phyloP scores from a whole-genome alignment of 2,113 vertebrate species.

The Gymnocephalus cernua region DNA sequence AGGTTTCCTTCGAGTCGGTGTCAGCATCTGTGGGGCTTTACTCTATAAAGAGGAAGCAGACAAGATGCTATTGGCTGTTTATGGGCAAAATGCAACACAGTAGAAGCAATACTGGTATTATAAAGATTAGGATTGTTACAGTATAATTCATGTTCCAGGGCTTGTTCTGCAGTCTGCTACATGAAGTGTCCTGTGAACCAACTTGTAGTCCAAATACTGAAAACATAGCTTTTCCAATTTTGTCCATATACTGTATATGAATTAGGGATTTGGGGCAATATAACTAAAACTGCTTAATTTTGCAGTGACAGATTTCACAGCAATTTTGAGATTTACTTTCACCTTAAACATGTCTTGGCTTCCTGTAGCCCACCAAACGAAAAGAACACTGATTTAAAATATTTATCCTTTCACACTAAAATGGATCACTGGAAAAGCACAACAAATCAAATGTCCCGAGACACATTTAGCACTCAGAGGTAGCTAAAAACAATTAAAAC shows the following conservation, averaged over 20 bases:
- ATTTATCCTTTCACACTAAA: slow-evolving; percentile 20
- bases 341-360: neutral
- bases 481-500: neutral
- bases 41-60: slow-evolving; percentile 71
- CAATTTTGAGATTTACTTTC: neutral
- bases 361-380: neutral
- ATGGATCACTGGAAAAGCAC: neutral
- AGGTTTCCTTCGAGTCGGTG: slow-evolving; percentile 89
- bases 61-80: neutral
- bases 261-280: neutral
- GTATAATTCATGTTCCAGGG: neutral
- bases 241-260: neutral
- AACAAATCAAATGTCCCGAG: neutral
- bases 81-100: neutral
- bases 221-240: neutral
- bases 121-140: neutral
- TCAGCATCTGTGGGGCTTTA: slow-evolving; percentile 78
- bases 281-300: neutral
- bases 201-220: neutral
- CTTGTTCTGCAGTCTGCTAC: neutral
- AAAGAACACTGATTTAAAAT: slow-evolving; percentile 22
- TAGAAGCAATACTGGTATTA: neutral
- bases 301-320: neutral
- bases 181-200: neutral
- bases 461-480: neutral